Conservation (phyloP, 2,797 vertebrate genomes). For the Synaphobranchus kaupii region DNA sequence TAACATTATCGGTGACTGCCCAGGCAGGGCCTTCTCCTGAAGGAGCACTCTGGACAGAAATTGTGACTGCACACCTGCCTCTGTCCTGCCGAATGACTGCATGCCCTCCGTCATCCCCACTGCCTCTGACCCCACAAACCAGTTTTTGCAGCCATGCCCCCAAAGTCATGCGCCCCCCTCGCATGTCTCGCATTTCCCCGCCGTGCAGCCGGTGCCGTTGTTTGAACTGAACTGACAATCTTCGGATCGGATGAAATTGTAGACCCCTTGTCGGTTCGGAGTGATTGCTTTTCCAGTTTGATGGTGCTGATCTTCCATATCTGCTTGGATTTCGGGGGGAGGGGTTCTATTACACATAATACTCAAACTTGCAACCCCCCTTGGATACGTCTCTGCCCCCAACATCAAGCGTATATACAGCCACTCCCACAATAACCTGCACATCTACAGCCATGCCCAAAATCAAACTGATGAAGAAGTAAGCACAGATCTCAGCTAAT, state of each 20-base stretch:
- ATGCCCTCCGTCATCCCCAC: neutral
- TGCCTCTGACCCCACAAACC: neutral
- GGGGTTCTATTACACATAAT: too few species aligned
- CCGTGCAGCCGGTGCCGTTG: too few species aligned
- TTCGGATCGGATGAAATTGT: too few species aligned
- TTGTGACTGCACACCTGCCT: neutral
- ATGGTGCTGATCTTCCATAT: too few species aligned
- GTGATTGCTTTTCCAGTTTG: too few species aligned
- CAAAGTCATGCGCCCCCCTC: too few species aligned
- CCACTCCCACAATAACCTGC: neutral
- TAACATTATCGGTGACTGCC: slow-evolving; percentile 13
- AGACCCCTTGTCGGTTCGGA: too few species aligned
- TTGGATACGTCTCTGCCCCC: too few species aligned
- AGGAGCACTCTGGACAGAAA: neutral
- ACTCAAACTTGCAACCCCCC: too few species aligned
- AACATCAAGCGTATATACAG: neutral
- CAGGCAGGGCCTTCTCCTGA: neutral
- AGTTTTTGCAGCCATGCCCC: neutral
- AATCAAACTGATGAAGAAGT: neutral
- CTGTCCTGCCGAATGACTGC: neutral
- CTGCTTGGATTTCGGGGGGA: too few species aligned
- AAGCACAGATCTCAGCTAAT: neutral
- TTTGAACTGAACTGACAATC: too few species aligned
- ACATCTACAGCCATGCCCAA: neutral
- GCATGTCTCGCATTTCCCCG: too few species aligned